These are phyloP conservation scores for Drosophila dunni DNA, from an alignment of 1,140 invertebrate genomes.

Conservation along the genomic window DNA sequence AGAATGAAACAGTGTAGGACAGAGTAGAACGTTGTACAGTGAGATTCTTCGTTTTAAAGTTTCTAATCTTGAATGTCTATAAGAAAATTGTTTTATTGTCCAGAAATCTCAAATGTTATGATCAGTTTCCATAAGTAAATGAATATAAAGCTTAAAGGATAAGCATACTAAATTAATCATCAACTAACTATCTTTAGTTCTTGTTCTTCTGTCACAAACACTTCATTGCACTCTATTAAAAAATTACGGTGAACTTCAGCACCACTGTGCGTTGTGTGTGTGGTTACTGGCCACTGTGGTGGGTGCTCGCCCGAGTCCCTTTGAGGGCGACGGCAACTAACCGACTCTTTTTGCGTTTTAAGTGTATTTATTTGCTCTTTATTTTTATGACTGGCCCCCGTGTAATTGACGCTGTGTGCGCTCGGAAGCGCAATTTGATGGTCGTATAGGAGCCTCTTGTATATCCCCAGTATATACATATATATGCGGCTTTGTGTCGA, in stretches of 20 bases:
- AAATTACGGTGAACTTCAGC: background rate
- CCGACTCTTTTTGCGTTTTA: constrained; percentile 59
- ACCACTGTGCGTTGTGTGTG: constrained; percentile 24
- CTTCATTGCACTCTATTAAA: background rate
- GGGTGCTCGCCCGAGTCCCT: background rate
- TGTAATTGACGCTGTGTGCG: constrained; percentile 77
- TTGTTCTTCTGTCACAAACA: background rate
- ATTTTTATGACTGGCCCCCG: constrained; percentile 77
- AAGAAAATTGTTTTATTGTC: too few species aligned
- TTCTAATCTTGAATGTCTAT: too few species aligned
- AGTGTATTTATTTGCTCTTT: constrained; percentile 82
- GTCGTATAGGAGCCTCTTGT: constrained; percentile 56
- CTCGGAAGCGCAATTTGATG: constrained; percentile 71
- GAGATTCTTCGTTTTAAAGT: too few species aligned
- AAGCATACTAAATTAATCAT: too few species aligned
- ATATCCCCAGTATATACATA: background rate
- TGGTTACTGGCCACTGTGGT: constrained; percentile 4
- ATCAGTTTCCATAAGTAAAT: too few species aligned
- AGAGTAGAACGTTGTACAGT: too few species aligned
- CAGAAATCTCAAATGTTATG: too few species aligned
- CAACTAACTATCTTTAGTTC: too few species aligned
- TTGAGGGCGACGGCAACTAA: constrained; percentile 27
- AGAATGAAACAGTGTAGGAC: too few species aligned
- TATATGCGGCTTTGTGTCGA: constrained; percentile 24
- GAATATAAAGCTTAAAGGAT: too few species aligned